Evolutionary conservation across 2,797 vertebrate species (phyloP).

Genomic region (Sphenodon punctatus): DNA sequence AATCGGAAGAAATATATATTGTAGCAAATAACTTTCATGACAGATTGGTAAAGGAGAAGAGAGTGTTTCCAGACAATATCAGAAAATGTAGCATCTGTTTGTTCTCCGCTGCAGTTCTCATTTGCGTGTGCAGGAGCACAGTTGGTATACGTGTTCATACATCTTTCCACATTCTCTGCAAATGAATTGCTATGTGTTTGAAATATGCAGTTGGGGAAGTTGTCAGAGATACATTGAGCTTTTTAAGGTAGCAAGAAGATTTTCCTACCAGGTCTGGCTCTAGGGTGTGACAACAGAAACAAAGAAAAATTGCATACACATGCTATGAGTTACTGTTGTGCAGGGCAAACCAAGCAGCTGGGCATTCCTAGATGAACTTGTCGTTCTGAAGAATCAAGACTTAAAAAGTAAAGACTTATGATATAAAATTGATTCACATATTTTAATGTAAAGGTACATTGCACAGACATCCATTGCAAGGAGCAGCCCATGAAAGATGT

Average conservation of each 20-base stretch:
- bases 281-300: background rate
- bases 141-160: background rate
- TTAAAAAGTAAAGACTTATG: background rate
- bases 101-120: background rate
- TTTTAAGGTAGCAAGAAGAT: background rate
- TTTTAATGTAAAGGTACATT: rapidly evolving
- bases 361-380: rapidly evolving
- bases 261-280: rapidly evolving
- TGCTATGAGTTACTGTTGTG: rapidly evolving
- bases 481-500: too few relatives aligned
- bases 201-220: background rate
- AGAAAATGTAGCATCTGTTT: rapidly evolving
- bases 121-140: rapidly evolving
- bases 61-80: rapidly evolving
- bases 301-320: rapidly evolving
- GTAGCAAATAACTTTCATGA: rapidly evolving
- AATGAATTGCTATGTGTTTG: background rate
- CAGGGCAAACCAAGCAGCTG: rapidly evolving
- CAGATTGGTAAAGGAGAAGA: rapidly evolving
- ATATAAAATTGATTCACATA: rapidly evolving
- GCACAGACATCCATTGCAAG: rapidly evolving
- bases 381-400: rapidly evolving
- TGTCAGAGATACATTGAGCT: background rate
- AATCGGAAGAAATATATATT: too few relatives aligned
- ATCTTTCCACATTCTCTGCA: background rate